phyloP scores from a whole-genome alignment of 2,888 invertebrate species.

The Congeria kusceri region DNA sequence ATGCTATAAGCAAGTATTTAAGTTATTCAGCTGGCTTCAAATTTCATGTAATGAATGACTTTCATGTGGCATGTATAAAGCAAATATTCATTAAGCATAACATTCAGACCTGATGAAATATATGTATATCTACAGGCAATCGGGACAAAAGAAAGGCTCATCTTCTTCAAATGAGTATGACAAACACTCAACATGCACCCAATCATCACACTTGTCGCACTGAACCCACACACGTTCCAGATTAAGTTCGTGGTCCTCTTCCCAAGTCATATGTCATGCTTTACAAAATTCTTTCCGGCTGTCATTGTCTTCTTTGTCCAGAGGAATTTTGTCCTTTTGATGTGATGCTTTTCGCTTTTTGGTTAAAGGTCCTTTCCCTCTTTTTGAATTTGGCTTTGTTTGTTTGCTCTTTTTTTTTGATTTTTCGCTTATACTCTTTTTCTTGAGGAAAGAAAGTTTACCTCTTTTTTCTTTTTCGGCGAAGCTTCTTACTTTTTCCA shows the following conservation, averaged over 20 bases:
- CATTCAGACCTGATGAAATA: too few relatives aligned
- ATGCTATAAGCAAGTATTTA: too few relatives aligned
- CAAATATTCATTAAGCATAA: too few relatives aligned
- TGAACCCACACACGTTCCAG: too few relatives aligned
- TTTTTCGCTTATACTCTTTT: not conserved
- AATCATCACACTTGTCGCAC: too few relatives aligned
- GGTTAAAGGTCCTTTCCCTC: not conserved
- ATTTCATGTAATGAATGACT: too few relatives aligned
- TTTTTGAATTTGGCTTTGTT: too few relatives aligned
- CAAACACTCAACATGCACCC: too few relatives aligned
- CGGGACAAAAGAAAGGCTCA: conserved; percentile 16
- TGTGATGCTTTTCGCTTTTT: not conserved
- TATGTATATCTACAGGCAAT: not conserved
- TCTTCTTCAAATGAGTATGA: too few relatives aligned
- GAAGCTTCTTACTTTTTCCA: conserved; percentile 20
- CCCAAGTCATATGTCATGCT: conserved; percentile 18
- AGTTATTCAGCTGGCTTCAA: too few relatives aligned
- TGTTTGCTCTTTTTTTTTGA: not conserved
- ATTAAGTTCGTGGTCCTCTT: too few relatives aligned
- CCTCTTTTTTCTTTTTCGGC: conserved; percentile 19
- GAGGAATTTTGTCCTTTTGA: conserved; percentile 17
- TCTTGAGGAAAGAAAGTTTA: conserved; percentile 13
- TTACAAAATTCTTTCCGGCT: conserved; percentile 3
- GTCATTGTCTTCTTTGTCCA: conserved; percentile 1
- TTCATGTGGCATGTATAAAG: too few relatives aligned